These are phyloP conservation scores for Scomber scombrus DNA, from an alignment of 2,113 vertebrate species.

Conservation along the genomic window DNA sequence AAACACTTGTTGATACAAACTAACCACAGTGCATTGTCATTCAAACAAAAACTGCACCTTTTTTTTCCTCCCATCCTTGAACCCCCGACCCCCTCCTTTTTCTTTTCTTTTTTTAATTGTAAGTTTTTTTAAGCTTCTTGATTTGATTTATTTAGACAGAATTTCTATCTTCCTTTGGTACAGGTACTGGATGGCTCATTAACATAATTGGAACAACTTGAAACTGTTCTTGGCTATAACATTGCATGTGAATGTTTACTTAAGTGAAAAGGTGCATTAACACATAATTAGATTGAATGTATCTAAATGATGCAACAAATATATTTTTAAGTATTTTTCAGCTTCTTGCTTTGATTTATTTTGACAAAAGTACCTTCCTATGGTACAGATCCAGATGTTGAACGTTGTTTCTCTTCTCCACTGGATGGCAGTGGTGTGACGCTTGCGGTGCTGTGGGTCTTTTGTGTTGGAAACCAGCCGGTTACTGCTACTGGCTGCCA, in stretches of 20 bases:
- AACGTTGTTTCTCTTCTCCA: constrained; percentile 17
- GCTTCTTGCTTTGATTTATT: neutral
- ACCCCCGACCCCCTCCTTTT: too few species aligned
- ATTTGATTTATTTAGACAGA: too few species aligned
- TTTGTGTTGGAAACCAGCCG: constrained; percentile 70
- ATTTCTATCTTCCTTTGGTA: too few species aligned
- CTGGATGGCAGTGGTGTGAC: constrained; percentile 58
- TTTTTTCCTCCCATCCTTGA: too few species aligned
- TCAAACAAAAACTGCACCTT: too few species aligned
- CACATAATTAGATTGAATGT: neutral
- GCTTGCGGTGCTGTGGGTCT: constrained; percentile 23
- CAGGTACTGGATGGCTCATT: neutral
- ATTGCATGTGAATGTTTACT: neutral
- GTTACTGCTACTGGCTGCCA: constrained; percentile 44
- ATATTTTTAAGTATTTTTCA: too few species aligned
- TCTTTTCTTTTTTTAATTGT: too few species aligned
- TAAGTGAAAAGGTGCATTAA: neutral
- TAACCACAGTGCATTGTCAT: too few species aligned
- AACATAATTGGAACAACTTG: neutral
- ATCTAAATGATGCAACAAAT: neutral
- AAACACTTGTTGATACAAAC: too few species aligned
- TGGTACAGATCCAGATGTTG: constrained; percentile 44
- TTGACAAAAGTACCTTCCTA: neutral
- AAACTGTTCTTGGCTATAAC: neutral
- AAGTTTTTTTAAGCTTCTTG: too few species aligned